Evolutionary conservation across 2,113 vertebrate species (phyloP).

Genomic region (Equus przewalskii): DNA sequence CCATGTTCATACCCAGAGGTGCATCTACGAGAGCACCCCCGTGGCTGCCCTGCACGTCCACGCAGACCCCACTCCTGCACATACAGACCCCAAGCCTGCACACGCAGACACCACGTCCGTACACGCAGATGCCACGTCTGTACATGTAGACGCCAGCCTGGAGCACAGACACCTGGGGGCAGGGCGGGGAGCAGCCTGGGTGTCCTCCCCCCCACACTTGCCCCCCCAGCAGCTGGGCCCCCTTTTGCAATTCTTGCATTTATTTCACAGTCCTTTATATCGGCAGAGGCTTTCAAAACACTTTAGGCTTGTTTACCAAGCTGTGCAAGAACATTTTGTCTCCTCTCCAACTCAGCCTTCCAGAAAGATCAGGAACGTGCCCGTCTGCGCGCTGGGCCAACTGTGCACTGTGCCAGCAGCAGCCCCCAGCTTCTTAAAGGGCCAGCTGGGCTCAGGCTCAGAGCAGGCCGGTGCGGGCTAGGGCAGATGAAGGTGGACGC

Average conservation of each 20-base stretch:
- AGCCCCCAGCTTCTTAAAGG: constrained; percentile 59
- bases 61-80: not conserved
- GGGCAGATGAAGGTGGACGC: too few species aligned
- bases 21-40: accelerated
- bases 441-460: not conserved
- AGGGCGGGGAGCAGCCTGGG: not conserved
- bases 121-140: accelerated
- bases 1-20: not conserved
- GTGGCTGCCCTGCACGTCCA: too few species aligned
- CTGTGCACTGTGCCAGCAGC: not conserved
- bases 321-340: constrained; percentile 86
- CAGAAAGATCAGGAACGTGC: constrained; percentile 60
- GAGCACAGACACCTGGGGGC: accelerated
- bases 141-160: not conserved
- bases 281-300: constrained; percentile 86
- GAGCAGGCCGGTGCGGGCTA: accelerated
- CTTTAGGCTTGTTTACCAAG: constrained; percentile 86
- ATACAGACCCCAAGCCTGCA: not conserved
- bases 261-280: constrained; percentile 80
- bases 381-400: not conserved
- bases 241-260: constrained; percentile 80
- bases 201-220: accelerated
- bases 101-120: not conserved
- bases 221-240: constrained; percentile 77
- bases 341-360: constrained; percentile 81